These are phyloP conservation scores for Oophaga sylvatica DNA, from an alignment of 2,797 vertebrate genomes.

Conservation along the genomic window DNA sequence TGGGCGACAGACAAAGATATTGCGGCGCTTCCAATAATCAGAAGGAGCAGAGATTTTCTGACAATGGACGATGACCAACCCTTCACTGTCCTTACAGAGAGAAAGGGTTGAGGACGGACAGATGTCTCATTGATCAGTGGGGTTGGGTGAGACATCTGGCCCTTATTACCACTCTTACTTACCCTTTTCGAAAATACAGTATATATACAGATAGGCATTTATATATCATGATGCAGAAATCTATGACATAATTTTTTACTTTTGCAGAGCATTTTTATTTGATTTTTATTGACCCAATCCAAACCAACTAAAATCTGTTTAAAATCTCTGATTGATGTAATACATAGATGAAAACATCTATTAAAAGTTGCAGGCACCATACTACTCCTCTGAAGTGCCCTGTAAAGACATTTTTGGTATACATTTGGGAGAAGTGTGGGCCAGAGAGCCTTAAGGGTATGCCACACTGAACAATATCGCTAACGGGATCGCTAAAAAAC, in stretches of 20 bases:
- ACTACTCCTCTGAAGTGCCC: too few relatives aligned
- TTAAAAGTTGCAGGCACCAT: too few relatives aligned
- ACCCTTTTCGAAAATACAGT: not conserved
- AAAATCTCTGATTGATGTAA: not conserved
- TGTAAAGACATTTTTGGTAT: not conserved
- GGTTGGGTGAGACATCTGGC: slow-evolving; percentile 21
- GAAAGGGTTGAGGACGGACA: not conserved
- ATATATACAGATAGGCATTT: not conserved
- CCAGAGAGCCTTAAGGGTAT: not conserved
- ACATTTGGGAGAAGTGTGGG: not conserved
- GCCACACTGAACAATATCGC: too few relatives aligned
- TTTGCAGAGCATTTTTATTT: too few relatives aligned
- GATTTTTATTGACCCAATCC: not conserved
- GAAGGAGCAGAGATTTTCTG: not conserved
- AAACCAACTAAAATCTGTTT: not conserved
- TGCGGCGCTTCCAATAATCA: slow-evolving; percentile 4
- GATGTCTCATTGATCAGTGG: slow-evolving; percentile 21
- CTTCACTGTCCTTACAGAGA: not conserved
- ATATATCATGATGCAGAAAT: slow-evolving; percentile 2
- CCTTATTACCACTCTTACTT: slow-evolving; percentile 6
- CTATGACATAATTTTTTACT: not conserved
- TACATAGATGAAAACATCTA: not conserved
- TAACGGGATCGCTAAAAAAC: too few relatives aligned
- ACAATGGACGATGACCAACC: slow-evolving; percentile 1
- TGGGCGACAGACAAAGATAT: not conserved